Percentiles rank a stretch among this genome's conserved stretches.
Evolutionary conservation across 2,113 vertebrate genomes (phyloP).

Genomic region (Cacatua alba): DNA sequence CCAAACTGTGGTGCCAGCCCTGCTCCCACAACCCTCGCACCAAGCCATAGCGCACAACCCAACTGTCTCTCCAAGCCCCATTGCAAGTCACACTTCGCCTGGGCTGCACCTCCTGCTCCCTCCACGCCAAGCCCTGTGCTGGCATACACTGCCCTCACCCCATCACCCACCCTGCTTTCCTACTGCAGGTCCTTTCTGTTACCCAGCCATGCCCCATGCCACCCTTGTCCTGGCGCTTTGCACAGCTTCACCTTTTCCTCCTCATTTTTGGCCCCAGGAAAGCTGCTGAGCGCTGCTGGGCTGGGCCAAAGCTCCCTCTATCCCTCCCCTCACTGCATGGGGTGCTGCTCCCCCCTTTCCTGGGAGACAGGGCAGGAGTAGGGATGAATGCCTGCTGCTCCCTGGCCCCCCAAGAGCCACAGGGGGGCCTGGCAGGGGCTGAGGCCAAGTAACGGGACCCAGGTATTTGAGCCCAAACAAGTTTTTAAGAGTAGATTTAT

Average conservation of each 20-base stretch:
- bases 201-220: neutral
- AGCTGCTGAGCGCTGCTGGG: accelerated
- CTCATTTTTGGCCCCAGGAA: neutral
- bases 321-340: accelerated
- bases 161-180: accelerated
- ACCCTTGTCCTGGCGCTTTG: neutral
- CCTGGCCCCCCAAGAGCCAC: neutral
- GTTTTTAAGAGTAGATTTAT: slow-evolving; percentile 61
- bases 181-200: accelerated
- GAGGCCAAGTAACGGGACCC: neutral
- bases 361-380: accelerated
- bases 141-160: neutral
- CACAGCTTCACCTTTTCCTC: neutral
- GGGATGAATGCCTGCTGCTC: accelerated
- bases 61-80: accelerated
- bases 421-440: accelerated
- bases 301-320: neutral
- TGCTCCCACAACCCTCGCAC: accelerated
- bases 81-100: neutral
- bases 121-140: accelerated
- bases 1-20: neutral
- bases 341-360: neutral
- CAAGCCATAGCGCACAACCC: accelerated
- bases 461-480: slow-evolving; percentile 2
- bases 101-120: accelerated